Conservation (phyloP, 2,113 vertebrate genomes). For the Vulpes ferrilata region DNA sequence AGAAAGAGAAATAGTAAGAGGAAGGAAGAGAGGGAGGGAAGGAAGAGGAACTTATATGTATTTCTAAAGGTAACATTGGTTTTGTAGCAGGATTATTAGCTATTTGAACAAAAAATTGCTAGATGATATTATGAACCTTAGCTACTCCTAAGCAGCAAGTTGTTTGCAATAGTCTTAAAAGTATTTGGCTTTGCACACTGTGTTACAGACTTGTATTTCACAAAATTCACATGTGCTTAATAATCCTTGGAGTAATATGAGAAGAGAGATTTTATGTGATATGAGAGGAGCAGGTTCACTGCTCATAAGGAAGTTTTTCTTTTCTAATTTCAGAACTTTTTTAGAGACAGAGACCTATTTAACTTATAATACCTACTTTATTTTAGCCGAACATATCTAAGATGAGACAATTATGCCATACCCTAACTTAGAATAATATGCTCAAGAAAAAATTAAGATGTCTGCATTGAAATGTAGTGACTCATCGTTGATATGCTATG, state of each 20-base stretch:
- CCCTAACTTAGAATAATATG: conserved; percentile 2
- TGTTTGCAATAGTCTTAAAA: conserved; percentile 24
- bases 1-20: too few relatives aligned
- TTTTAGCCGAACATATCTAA: conserved; percentile 45
- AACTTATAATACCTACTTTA: conserved; percentile 19
- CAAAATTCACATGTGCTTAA: neutral
- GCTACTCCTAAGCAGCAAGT: neutral
- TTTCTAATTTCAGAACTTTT: neutral
- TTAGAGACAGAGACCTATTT: conserved; percentile 52
- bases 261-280: neutral
- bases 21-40: neutral
- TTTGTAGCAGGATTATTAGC: conserved; percentile 16
- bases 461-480: conserved; percentile 26
- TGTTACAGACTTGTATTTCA: neutral
- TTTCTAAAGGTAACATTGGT: conserved; percentile 26
- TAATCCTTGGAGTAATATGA: neutral
- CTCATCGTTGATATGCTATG: neutral
- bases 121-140: neutral
- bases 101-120: neutral
- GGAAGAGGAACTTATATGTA: neutral
- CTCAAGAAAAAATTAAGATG: conserved; percentile 25
- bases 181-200: neutral
- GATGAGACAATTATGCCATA: neutral
- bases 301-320: neutral
- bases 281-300: neutral